Evolutionary conservation across 2,113 vertebrate species (phyloP).

Genomic region (Paramisgurnus dabryanus): DNA sequence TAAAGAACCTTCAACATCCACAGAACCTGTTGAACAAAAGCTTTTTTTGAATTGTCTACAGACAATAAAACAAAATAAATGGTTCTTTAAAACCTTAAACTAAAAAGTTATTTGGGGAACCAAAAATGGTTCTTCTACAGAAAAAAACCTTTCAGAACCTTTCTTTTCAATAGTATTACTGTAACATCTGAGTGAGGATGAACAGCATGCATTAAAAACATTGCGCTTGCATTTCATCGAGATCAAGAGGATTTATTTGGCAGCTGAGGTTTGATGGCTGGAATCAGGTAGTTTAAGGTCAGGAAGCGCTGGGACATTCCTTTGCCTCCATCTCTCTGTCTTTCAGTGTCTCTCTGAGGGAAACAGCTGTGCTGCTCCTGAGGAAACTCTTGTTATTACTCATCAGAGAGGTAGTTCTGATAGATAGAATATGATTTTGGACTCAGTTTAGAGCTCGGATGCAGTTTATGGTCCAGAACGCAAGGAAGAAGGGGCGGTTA

Average conservation of each 20-base stretch:
- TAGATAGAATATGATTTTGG: conserved; percentile 82
- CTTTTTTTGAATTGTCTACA: no score
- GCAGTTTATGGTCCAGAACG: conserved; percentile 87
- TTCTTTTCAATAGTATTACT: no score
- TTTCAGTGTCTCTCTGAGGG: conserved; percentile 77
- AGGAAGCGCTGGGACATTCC: conserved; percentile 64
- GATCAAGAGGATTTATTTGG: background rate
- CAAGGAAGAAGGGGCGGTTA: conserved; percentile 69
- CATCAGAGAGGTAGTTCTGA: conserved; percentile 77
- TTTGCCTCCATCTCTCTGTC: conserved; percentile 68
- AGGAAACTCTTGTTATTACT: conserved; percentile 84
- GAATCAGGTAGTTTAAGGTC: conserved; percentile 62
- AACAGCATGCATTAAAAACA: background rate
- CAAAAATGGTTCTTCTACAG: no score
- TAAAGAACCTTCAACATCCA: no score
- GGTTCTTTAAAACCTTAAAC: no score
- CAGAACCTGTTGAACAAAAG: no score
- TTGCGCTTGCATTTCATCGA: background rate
- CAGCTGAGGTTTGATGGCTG: conserved; percentile 69
- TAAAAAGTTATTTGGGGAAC: no score
- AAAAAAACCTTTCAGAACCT: no score
- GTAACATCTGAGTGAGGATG: background rate
- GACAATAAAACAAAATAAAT: no score
- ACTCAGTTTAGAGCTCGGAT: conserved; percentile 79
- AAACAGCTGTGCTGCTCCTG: conserved; percentile 86